Evolutionary conservation across 1,140 invertebrate species (phyloP), one percentile per base, ranked within the genome.

Genomic region (Popillia japonica): DNA sequence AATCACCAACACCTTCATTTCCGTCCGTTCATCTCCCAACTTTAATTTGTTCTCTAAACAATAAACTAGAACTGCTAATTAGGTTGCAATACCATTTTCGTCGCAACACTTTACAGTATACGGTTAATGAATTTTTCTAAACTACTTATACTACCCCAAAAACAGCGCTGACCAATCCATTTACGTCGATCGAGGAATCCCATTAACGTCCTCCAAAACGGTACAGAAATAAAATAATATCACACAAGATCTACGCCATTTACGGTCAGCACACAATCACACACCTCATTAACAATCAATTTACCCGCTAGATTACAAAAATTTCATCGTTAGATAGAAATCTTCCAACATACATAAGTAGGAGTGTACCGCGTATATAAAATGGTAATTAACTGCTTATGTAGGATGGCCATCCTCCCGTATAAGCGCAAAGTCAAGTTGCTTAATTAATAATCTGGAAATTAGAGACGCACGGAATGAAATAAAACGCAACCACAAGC

Each of bases 281-380:
- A 55, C 27, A 55, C 48, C 6, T 17, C 17, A 55, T 55, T 55
- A 55, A 55, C 48, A 55, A 55, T 55, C 48, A 55, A 55, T 55
- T 55, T 55, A 55, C 48, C 27, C 27, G 48, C 48, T 7, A 7
- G 48, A 34, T 34, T 34, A 34, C 27, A 34, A 34, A 34, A 55
- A 17, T 55, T 55, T 55, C 48, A 55, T 55, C 48, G 17, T 34
- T 17, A 55, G 48, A 17, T 55, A 55, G 48, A 17, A 17, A 55
- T 55, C 17, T 34, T 34, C 4, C 27, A 34, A 1, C 2, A 34
- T 4, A 34, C 27, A 34, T 34, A 34, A 34, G 27, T 34, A 34
- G 27, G 27, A 34, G 27, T 34, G 27, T 34, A 34, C 27, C 2
- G 4, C 27, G 27, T 34, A 34, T 2, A 34, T 55, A 55, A 55